Conservation (phyloP, 92 coral and sea anemone genomes). For the Zoanthus gigantus region DNA sequence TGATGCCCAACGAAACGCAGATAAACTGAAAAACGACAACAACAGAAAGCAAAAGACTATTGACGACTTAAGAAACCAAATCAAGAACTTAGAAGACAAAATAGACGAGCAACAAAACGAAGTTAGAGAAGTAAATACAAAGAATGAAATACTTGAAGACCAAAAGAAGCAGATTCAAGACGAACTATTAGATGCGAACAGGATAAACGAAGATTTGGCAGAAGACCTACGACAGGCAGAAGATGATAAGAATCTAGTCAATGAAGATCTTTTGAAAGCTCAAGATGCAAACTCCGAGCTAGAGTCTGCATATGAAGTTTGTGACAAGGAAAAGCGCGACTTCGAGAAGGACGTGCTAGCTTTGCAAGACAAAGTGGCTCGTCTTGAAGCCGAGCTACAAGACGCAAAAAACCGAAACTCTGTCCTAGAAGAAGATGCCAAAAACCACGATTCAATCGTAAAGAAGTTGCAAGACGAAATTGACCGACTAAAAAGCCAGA, state of each 20-base stretch:
- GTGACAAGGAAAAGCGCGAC: conserved; percentile 88
- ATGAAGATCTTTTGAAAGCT: conserved; percentile 79
- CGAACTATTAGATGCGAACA: conserved; percentile 87
- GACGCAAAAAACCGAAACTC: conserved; percentile 79
- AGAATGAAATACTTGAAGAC: conserved; percentile 95
- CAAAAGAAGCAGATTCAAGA: conserved; percentile 94
- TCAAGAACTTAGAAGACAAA: conserved; percentile 84
- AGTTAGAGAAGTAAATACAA: conserved; percentile 84
- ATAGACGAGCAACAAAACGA: conserved; percentile 90
- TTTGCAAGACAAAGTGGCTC: conserved; percentile 77
- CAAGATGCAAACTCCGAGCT: conserved; percentile 85
- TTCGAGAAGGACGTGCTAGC: conserved; percentile 86
- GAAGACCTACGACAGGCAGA: conserved; percentile 80
- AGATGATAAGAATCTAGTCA: conserved; percentile 81
- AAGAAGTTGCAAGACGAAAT: conserved; percentile 87
- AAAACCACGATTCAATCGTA: conserved; percentile 73
- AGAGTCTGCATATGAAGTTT: conserved; percentile 81
- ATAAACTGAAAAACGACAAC: conserved; percentile 88
- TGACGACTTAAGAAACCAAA: conserved; percentile 88
- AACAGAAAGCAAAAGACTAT: conserved; percentile 91
- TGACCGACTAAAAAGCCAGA: conserved; percentile 80
- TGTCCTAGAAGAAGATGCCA: conserved; percentile 85
- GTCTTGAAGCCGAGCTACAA: conserved; percentile 86
- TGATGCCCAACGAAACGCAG: conserved; percentile 85
- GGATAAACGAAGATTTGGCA: conserved; percentile 81